Conservation (phyloP, 2,797 vertebrate species). For the Paguma larvata region DNA sequence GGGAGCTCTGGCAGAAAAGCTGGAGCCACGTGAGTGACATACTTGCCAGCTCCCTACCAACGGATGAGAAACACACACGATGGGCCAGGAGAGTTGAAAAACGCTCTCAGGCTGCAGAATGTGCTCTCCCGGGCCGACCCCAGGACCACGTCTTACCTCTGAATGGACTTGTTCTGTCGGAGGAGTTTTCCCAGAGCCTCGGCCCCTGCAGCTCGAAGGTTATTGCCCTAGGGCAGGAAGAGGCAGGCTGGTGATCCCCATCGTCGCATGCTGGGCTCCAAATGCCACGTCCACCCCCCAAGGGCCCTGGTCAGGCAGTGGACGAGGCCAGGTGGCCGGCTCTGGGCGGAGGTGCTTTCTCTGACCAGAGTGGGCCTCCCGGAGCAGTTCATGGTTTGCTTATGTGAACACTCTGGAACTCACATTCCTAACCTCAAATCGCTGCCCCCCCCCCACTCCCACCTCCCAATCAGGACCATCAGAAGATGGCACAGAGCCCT, state of each 20-base stretch:
- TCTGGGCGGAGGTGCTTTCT: too few relatives aligned
- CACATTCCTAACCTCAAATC: neutral
- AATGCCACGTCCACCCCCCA: neutral
- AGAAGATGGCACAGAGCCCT: fast-evolving
- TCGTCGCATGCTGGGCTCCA: neutral
- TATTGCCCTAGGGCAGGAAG: conserved; percentile 93
- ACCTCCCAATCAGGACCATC: fast-evolving
- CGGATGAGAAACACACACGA: fast-evolving
- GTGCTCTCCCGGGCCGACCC: neutral
- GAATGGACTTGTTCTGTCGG: conserved; percentile 93
- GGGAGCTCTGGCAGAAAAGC: neutral
- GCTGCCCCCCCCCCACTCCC: fast-evolving
- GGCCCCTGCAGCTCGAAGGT: conserved; percentile 92
- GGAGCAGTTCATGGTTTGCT: neutral
- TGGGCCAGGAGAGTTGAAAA: neutral
- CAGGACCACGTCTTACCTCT: conserved; percentile 88
- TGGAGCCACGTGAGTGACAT: neutral
- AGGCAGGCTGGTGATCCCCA: neutral
- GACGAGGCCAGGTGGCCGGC: neutral
- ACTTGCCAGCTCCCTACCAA: neutral
- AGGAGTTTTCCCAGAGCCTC: conserved; percentile 94
- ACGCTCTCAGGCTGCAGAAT: neutral
- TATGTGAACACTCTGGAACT: neutral
- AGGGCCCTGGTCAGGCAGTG: neutral
- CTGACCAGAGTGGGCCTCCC: neutral